A percentile compares a stretch with the other conserved stretches of the same genome.
phyloP scores from a whole-genome alignment of 2,888 invertebrate genomes.

The Dusona sp. region DNA sequence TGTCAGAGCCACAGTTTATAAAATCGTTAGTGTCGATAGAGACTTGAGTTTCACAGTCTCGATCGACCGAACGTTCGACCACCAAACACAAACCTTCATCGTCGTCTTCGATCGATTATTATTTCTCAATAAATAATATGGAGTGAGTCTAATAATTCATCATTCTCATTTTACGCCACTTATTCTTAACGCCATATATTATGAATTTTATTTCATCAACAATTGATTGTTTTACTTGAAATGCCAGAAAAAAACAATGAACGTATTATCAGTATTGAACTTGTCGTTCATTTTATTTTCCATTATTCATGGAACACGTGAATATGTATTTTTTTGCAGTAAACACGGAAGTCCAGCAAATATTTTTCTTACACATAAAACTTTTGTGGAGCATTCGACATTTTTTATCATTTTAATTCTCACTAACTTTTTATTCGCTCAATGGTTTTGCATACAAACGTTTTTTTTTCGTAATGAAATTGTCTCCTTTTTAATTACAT shows the following conservation, averaged over 20 bases:
- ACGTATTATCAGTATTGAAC: background rate
- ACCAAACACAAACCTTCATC: conserved; percentile 1
- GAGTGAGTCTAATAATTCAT: conserved; percentile 56
- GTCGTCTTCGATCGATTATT: conserved; percentile 8
- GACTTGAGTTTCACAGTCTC: conserved; percentile 47
- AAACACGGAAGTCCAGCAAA: background rate
- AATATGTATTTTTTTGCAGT: background rate
- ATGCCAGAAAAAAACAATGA: background rate
- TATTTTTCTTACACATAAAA: background rate
- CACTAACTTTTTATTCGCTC: too few relatives aligned
- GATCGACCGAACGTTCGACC: conserved; percentile 31
- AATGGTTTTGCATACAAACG: background rate
- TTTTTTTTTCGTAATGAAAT: background rate
- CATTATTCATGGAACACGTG: background rate
- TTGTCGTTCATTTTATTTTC: background rate
- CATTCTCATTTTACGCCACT: background rate
- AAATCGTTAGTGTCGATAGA: conserved; percentile 44
- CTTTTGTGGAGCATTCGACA: background rate
- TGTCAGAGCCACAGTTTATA: conserved; percentile 16
- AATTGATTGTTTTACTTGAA: background rate
- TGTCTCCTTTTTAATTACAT: background rate
- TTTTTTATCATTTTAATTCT: background rate
- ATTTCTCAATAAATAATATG: conserved; percentile 44
- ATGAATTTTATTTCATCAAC: background rate
- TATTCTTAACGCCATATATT: background rate